Conservation (phyloP, 2,113 vertebrate genomes). For the Pachyramphus minor region DNA sequence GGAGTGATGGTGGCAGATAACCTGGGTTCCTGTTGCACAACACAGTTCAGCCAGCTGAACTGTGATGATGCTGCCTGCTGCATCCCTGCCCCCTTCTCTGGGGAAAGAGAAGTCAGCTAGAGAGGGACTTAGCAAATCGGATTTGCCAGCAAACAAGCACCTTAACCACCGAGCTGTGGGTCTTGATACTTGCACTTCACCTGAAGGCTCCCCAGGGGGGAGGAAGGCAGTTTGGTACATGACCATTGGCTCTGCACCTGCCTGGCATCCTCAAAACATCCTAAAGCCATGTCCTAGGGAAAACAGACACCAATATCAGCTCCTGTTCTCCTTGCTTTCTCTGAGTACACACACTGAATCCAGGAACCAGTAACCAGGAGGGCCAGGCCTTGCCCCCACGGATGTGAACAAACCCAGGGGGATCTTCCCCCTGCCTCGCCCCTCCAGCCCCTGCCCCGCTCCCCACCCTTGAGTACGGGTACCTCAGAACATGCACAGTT, state of each 20-base stretch:
- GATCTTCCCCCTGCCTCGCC: background rate
- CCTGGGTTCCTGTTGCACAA: background rate
- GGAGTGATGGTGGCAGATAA: background rate
- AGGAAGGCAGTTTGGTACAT: background rate
- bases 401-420: constrained; percentile 47
- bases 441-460: constrained; percentile 27
- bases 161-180: constrained; percentile 56
- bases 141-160: constrained; percentile 26
- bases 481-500: constrained; percentile 74
- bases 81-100: background rate
- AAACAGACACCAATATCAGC: background rate
- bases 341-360: constrained; percentile 46
- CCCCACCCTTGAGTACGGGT: constrained; percentile 72
- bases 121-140: background rate
- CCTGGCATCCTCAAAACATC: background rate
- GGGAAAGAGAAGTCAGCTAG: constrained; percentile 7
- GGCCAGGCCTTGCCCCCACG: background rate
- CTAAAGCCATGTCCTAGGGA: background rate
- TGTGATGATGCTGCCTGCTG: background rate
- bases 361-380: constrained; percentile 50
- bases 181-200: constrained; percentile 54
- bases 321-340: background rate
- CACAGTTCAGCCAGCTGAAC: background rate
- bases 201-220: background rate
- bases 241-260: background rate